Percentiles rank a stretch among this genome's conserved stretches.
Conservation (phyloP, 2,113 vertebrate genomes). For the Geothlypis trichas region DNA sequence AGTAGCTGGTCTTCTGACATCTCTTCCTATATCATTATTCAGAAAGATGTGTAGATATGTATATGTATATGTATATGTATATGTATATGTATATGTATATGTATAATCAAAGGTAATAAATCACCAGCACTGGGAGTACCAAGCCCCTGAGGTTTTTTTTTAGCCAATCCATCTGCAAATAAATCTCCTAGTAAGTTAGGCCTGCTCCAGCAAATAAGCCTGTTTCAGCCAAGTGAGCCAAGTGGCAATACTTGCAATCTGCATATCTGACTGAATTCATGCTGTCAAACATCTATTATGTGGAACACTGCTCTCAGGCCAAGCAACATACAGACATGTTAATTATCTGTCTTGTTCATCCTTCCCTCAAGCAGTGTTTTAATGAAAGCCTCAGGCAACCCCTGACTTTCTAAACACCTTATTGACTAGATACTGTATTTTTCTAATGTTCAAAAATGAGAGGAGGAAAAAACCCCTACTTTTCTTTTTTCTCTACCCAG, state of each 20-base stretch:
- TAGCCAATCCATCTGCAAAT: background rate
- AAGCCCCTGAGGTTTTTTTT: background rate
- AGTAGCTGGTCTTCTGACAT: background rate
- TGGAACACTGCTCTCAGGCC: background rate
- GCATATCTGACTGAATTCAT: background rate
- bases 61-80: background rate
- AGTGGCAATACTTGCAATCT: background rate
- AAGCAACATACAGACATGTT: background rate
- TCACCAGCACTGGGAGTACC: background rate
- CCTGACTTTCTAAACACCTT: background rate
- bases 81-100: background rate
- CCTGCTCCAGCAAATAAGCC: background rate
- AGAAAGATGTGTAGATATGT: background rate
- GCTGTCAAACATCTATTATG: background rate
- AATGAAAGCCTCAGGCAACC: slow-evolving; percentile 17
- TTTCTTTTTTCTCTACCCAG: background rate
- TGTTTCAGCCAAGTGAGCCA: background rate
- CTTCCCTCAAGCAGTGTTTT: slow-evolving; percentile 34
- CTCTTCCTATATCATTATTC: background rate
- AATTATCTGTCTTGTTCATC: slow-evolving; percentile 10
- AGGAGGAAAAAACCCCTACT: background rate
- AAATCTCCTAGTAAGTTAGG: background rate
- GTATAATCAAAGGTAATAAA: background rate
- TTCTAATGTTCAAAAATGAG: background rate
- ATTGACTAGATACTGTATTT: background rate